Conservation (phyloP, 2,888 invertebrate species). For the Oxystoma pomonae region DNA sequence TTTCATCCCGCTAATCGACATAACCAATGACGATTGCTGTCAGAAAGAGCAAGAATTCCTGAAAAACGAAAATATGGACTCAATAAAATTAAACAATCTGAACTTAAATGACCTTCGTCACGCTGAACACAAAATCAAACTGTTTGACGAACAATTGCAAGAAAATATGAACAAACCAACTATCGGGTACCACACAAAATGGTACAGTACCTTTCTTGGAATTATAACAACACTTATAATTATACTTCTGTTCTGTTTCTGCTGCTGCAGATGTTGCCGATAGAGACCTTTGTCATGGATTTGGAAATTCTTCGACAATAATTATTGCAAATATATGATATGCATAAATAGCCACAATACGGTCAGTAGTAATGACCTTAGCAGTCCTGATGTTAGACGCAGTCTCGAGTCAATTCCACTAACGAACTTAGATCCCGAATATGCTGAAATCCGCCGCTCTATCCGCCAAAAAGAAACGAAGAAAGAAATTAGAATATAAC, state of each 20-base stretch:
- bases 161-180: slow-evolving; percentile 1
- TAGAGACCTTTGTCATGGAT: neutral
- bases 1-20: slow-evolving; percentile 8
- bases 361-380: neutral
- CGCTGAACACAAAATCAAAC: slow-evolving; percentile 16
- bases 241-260: slow-evolving; percentile 4
- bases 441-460: neutral
- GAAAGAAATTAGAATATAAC: neutral
- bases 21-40: slow-evolving; percentile 10
- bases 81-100: slow-evolving; percentile 13
- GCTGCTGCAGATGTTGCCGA: slow-evolving; percentile 10
- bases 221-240: neutral
- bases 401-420: neutral
- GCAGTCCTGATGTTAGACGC: neutral
- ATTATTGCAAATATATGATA: slow-evolving; percentile 1
- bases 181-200: neutral
- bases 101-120: slow-evolving; percentile 19
- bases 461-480: neutral
- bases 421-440: neutral
- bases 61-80: slow-evolving; percentile 9
- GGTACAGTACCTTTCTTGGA: neutral
- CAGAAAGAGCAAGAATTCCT: slow-evolving; percentile 9
- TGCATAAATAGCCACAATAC: slow-evolving; percentile 16
- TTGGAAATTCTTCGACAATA: neutral
- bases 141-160: slow-evolving; percentile 17